Conservation (phyloP, 2,113 vertebrate genomes). For the Porphyrio hochstetteri region DNA sequence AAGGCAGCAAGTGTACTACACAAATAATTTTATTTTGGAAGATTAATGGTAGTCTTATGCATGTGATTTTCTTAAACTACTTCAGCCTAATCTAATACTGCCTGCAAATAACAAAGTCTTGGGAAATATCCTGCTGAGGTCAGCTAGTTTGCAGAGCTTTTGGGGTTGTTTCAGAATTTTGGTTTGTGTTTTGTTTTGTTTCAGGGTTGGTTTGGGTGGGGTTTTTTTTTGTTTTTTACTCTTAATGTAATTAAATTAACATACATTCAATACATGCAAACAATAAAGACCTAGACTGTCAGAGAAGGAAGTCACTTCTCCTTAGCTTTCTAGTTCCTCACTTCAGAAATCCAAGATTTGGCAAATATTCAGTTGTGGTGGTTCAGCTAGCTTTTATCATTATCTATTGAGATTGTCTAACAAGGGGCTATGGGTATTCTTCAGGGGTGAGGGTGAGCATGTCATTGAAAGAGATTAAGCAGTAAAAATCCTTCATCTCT, state of each 20-base stretch:
- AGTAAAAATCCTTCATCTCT: neutral
- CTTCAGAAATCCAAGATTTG: neutral
- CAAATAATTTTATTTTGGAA: neutral
- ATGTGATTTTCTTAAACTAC: neutral
- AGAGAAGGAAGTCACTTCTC: neutral
- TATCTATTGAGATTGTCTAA: neutral
- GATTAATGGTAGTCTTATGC: neutral
- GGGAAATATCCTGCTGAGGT: neutral
- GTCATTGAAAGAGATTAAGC: neutral
- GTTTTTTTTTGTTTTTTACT: neutral
- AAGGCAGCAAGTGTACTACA: neutral
- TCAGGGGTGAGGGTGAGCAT: accelerated
- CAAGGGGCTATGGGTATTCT: neutral
- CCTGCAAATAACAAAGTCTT: neutral
- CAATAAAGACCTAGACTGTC: neutral
- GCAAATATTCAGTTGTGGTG: neutral
- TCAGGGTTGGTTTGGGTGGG: neutral
- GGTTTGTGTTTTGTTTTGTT: neutral
- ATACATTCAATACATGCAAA: neutral
- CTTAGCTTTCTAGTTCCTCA: neutral
- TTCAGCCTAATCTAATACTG: neutral
- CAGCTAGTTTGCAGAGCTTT: neutral
- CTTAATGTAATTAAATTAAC: neutral
- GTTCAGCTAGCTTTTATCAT: neutral
- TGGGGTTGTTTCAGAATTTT: neutral